Evolutionary conservation across 2,888 invertebrate genomes (phyloP).

Genomic region (Dione juno): DNA sequence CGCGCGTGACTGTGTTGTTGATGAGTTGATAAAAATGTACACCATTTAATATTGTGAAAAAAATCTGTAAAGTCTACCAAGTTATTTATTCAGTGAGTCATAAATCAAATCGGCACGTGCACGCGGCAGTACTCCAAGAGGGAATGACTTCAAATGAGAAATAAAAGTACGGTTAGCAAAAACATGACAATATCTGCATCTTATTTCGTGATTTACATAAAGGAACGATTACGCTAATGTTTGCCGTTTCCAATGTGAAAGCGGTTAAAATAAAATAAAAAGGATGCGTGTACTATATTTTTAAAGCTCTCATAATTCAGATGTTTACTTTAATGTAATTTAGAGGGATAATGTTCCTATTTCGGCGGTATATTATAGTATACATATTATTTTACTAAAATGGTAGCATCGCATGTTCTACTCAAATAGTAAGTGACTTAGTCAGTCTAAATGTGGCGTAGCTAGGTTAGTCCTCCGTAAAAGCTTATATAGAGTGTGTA

Average conservation of each 20-base stretch:
- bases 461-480: constrained; percentile 37
- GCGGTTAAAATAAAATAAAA: constrained; percentile 6
- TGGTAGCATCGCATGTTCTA: constrained; percentile 28
- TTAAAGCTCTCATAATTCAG: constrained; percentile 9
- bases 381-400: constrained; percentile 14
- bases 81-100: constrained; percentile 74
- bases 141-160: constrained; percentile 37
- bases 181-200: constrained; percentile 32
- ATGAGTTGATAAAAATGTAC: constrained; percentile 45
- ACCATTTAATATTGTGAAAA: constrained; percentile 44
- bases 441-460: constrained; percentile 31
- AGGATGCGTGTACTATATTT: constrained; percentile 1
- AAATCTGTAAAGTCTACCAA: constrained; percentile 57
- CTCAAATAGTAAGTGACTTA: constrained; percentile 24
- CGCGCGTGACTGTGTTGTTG: constrained; percentile 45
- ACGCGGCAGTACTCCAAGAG: constrained; percentile 51
- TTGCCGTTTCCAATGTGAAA: constrained; percentile 6
- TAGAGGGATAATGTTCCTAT: neutral
- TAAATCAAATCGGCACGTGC: constrained; percentile 79
- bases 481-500: constrained; percentile 34
- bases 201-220: constrained; percentile 25
- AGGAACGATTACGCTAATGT: constrained; percentile 3
- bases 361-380: constrained; percentile 1
- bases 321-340: constrained; percentile 4
- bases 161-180: constrained; percentile 39